Conservation (phyloP, 2,888 invertebrate genomes). For the Drosophila gaucha region DNA sequence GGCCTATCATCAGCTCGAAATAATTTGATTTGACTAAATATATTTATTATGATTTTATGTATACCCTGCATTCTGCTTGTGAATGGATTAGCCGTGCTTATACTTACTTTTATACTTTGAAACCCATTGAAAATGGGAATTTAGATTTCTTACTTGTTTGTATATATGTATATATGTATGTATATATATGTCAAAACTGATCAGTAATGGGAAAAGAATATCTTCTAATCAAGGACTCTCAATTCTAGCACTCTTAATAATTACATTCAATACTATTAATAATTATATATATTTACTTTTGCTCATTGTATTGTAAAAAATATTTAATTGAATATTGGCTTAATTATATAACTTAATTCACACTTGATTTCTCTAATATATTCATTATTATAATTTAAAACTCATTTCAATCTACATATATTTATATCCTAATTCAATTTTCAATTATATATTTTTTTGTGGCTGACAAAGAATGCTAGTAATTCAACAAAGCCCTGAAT, state of each 20-base stretch:
- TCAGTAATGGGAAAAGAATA: too few species aligned
- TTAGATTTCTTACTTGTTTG: too few species aligned
- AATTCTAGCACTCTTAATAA: not conserved
- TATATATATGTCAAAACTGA: too few species aligned
- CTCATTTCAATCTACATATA: not conserved
- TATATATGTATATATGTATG: too few species aligned
- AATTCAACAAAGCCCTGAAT: not conserved
- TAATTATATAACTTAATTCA: too few species aligned
- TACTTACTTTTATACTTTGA: too few species aligned
- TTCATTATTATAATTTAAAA: not conserved
- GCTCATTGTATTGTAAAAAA: too few species aligned
- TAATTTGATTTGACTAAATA: constrained; percentile 18
- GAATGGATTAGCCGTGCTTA: not conserved
- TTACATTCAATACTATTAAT: not conserved
- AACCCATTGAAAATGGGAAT: too few species aligned
- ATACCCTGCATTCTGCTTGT: not conserved
- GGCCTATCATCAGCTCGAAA: constrained; percentile 8
- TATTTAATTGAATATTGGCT: too few species aligned
- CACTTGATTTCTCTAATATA: not conserved
- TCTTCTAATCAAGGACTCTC: not conserved
- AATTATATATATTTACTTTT: too few species aligned
- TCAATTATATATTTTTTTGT: constrained; percentile 1
- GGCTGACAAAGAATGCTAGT: not conserved
- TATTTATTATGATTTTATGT: constrained; percentile 1
- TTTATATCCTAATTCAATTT: constrained; percentile 1